Percentiles rank a stretch among this genome's conserved stretches.
phyloP scores from a whole-genome alignment of 2,797 vertebrate genomes.

The Myotis daubentonii region DNA sequence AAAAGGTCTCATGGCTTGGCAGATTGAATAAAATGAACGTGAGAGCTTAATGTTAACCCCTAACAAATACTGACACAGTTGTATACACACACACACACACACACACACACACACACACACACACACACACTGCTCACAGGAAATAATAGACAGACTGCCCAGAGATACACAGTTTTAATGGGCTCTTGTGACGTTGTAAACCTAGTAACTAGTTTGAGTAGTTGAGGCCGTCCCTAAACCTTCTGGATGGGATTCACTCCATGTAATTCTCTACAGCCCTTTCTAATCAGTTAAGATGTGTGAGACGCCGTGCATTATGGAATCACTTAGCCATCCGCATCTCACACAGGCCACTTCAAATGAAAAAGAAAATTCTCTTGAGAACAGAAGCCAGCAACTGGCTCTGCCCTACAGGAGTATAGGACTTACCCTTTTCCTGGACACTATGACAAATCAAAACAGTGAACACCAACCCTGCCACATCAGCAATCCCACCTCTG shows the following conservation, averaged over 20 bases:
- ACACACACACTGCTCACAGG: background rate
- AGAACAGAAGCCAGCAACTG: background rate
- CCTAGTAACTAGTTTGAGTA: slow-evolving; percentile 3
- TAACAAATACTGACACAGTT: slow-evolving; percentile 59
- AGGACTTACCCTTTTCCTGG: background rate
- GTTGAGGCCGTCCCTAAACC: background rate
- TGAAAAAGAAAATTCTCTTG: background rate
- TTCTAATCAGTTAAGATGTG: slow-evolving; percentile 56
- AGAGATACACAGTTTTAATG: slow-evolving; percentile 10
- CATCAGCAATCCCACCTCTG: background rate
- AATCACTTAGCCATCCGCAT: slow-evolving; percentile 12
- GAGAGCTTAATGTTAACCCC: slow-evolving; percentile 56
- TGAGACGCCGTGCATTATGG: background rate
- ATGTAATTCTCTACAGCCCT: slow-evolving; percentile 46
- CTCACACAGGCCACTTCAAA: background rate
- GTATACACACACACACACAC: background rate
- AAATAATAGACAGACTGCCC: slow-evolving; percentile 30
- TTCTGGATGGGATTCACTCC: slow-evolving; percentile 54
- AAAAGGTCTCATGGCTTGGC: background rate
- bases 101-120: background rate
- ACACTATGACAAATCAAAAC: background rate
- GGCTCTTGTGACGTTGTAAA: slow-evolving; percentile 28
- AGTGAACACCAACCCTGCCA: background rate
- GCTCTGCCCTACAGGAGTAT: background rate
- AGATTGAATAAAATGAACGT: slow-evolving; percentile 45